Conservation (phyloP, 2,888 invertebrate species). For the Megamerina dolium region DNA sequence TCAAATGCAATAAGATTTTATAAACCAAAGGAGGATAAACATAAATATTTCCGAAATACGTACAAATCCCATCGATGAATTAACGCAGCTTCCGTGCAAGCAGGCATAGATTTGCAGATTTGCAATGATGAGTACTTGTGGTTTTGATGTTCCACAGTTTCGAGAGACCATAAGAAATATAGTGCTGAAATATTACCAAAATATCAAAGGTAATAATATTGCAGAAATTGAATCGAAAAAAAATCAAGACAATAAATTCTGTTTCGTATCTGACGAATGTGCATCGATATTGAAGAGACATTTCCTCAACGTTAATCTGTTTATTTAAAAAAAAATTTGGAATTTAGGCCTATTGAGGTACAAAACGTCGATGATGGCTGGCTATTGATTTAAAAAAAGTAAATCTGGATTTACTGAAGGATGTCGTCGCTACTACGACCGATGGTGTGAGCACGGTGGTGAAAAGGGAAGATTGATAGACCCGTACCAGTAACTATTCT, state of each 20-base stretch:
- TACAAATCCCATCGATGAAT: too few relatives aligned
- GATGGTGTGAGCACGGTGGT: too few relatives aligned
- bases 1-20: background rate
- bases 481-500: constrained; percentile 3
- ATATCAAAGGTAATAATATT: too few relatives aligned
- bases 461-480: constrained; percentile 5
- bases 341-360: constrained; percentile 2
- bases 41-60: background rate
- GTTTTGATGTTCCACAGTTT: too few relatives aligned
- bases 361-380: constrained; percentile 7
- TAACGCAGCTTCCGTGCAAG: too few relatives aligned
- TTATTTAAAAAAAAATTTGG: background rate
- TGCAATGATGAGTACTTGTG: too few relatives aligned
- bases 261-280: background rate
- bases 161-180: too few relatives aligned
- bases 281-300: background rate
- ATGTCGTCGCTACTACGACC: too few relatives aligned
- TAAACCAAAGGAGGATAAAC: background rate
- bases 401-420: background rate
- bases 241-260: too few relatives aligned
- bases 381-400: background rate
- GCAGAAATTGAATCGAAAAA: too few relatives aligned
- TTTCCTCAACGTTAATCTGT: background rate
- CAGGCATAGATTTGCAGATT: too few relatives aligned
- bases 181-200: too few relatives aligned